Conservation (phyloP, 2,888 invertebrate genomes). For the Gandaritis pyraliata region DNA sequence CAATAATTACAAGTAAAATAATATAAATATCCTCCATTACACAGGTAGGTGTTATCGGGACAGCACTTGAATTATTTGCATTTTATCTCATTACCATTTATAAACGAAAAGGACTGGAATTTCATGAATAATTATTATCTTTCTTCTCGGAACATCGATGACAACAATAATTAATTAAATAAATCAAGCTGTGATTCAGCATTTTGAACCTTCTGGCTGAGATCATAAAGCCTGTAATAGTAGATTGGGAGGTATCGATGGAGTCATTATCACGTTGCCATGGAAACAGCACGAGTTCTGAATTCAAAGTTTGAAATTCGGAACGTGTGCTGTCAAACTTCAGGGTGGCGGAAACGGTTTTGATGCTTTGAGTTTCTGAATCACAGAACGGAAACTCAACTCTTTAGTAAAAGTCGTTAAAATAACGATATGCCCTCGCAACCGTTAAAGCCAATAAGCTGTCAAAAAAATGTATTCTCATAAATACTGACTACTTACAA, state of each 20-base stretch:
- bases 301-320: conserved; percentile 56
- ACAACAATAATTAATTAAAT: conserved; percentile 33
- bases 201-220: conserved; percentile 7
- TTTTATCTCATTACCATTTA: conserved; percentile 8
- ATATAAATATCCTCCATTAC: conserved; percentile 12
- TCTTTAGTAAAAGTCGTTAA: too few relatives aligned
- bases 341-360: conserved; percentile 22
- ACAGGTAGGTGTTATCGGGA: conserved; percentile 10
- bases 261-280: conserved; percentile 50
- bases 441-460: too few relatives aligned
- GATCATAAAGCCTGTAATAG: conserved; percentile 8
- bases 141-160: conserved; percentile 23
- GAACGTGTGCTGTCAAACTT: conserved; percentile 55
- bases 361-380: conserved; percentile 43
- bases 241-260: conserved; percentile 24
- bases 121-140: conserved; percentile 30
- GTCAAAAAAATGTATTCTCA: too few relatives aligned
- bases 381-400: too few relatives aligned
- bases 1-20: conserved; percentile 3
- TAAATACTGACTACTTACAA: too few relatives aligned
- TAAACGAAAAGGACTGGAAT: conserved; percentile 16
- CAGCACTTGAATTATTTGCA: conserved; percentile 1
- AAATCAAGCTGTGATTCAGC: conserved; percentile 1
- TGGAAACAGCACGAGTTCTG: conserved; percentile 58
- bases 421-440: too few relatives aligned